Evolutionary conservation across 1,140 invertebrate genomes (phyloP), one percentile per base, ranked within the genome.

Genomic region (Bombus sibiricus): DNA sequence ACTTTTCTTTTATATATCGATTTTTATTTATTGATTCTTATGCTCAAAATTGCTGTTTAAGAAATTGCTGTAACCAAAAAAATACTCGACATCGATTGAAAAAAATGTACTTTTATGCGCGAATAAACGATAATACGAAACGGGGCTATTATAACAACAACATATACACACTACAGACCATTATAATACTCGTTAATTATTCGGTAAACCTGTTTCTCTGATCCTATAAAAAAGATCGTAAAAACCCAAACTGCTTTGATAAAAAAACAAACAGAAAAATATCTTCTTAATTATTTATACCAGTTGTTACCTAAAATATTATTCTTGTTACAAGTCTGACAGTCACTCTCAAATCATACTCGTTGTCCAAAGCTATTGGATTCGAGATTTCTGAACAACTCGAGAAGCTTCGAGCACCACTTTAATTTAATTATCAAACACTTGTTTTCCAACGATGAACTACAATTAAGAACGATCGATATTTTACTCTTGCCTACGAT

Each of bases 401-500:
- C 4, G 22, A 9, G n/a, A 12, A 34, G 22, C 39, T 22, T 64
- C 25, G n/a, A 37, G 32, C 28, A 47, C 25, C 37, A 47, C 15
- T n/a, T 74, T 39, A 8, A 34, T 39, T 32, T 43, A 43, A 82
- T 59, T 41, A 74, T 47, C 34, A 47, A 37, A 12, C 28, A 34
- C 28, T 57, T 28, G 80, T 62, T 81, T 32, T 34, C 39, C n/a
- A 15, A 18, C 39, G 10, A 72, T 81, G 59, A 72, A 41, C 25
- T 59, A 74, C 43, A 47, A 74, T 74, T 39, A 71, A 39, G 28
- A 39, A 73, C 22, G 69, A 73, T 32, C 39, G n/a, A 73, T 32
- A 32, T 41, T 59, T 37, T 43, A 74, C 79, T 18, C n/a, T 37
- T 37, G 28, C 22, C 37, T 57, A 32, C 39, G 22, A 74, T 82